Conservation (phyloP, 1,140 invertebrate species). For the Dreissena polymorpha region DNA sequence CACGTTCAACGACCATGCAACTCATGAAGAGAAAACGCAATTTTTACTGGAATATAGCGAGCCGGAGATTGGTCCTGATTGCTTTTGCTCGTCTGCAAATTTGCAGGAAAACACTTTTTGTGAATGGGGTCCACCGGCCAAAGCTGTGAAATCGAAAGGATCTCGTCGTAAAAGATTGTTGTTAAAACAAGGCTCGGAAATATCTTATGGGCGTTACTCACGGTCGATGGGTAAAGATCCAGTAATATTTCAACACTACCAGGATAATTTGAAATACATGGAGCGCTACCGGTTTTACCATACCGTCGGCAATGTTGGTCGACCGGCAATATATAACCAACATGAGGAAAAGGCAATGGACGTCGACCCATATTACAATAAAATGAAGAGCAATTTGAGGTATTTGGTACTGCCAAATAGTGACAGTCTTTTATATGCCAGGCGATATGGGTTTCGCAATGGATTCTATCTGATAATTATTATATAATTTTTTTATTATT, state of each 20-base stretch:
- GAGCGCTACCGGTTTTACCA: slow-evolving; percentile 46
- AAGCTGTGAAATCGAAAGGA: slow-evolving; percentile 13
- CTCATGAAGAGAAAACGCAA: background rate
- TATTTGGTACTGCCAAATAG: background rate
- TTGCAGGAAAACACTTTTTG: background rate
- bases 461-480: background rate
- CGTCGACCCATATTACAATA: slow-evolving; percentile 18
- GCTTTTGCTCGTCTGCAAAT: slow-evolving; percentile 11
- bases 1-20: background rate
- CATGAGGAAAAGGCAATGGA: slow-evolving; percentile 19
- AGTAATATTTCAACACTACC: slow-evolving; percentile 42
- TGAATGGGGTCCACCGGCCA: slow-evolving; percentile 25
- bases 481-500: background rate
- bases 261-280: slow-evolving; percentile 40
- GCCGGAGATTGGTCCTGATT: background rate
- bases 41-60: background rate
- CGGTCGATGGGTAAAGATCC: slow-evolving; percentile 34
- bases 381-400: slow-evolving; percentile 35
- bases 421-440: background rate
- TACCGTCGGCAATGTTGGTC: slow-evolving; percentile 43
- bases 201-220: slow-evolving; percentile 25
- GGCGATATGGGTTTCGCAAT: background rate
- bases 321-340: slow-evolving; percentile 14
- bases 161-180: background rate
- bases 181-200: slow-evolving; percentile 5